Evolutionary conservation across 2,113 vertebrate species (phyloP).

Genomic region (Scytalopus superciliaris): DNA sequence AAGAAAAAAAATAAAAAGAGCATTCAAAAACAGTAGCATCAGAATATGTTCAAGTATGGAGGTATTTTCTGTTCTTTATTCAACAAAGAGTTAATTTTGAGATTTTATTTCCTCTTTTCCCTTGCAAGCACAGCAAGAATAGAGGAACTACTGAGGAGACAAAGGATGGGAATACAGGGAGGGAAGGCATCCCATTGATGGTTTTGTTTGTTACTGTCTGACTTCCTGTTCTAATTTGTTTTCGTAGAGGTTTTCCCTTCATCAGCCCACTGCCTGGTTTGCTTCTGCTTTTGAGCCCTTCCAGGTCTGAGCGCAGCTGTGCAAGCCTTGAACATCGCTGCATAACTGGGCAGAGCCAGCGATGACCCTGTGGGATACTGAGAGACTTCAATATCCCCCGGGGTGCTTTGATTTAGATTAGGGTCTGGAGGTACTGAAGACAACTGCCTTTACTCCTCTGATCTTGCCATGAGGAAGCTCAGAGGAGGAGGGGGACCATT

Average conservation of each 20-base stretch:
- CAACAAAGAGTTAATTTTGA: not conserved
- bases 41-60: not conserved
- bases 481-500: not conserved
- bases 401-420: not conserved
- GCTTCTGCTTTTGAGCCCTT: not conserved
- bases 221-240: constrained; percentile 23
- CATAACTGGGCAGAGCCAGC: not conserved
- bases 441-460: not conserved
- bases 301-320: not conserved
- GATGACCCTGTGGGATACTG: not conserved
- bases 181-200: not conserved
- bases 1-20: not conserved
- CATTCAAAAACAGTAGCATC: not conserved
- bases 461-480: not conserved
- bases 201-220: constrained; percentile 24
- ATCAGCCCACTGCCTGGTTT: not conserved
- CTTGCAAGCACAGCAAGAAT: not conserved
- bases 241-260: constrained; percentile 12
- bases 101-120: constrained; percentile 1
- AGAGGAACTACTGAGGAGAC: not conserved
- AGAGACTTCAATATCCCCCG: not conserved
- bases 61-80: not conserved
- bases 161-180: not conserved
- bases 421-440: not conserved
- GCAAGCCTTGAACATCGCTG: not conserved